Percentiles rank a stretch among this genome's conserved stretches.
phyloP scores from a whole-genome alignment of 2,888 invertebrate genomes.

The Micropterix aruncella region DNA sequence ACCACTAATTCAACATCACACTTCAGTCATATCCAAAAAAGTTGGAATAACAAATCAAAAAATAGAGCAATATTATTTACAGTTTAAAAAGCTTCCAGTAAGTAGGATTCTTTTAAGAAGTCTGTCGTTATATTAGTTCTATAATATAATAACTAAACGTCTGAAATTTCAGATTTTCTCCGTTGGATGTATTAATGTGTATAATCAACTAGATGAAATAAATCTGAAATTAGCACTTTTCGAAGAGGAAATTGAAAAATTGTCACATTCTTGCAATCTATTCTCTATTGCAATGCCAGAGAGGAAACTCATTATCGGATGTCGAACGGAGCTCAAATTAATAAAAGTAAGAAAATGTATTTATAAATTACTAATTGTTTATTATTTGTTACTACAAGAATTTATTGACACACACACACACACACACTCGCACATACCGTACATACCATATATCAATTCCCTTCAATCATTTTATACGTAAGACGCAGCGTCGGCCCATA shows the following conservation, averaged over 20 bases:
- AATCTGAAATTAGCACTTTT: conserved; percentile 49
- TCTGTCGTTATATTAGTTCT: too few species aligned
- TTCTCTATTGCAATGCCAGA: conserved; percentile 83
- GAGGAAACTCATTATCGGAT: conserved; percentile 58
- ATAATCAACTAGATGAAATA: conserved; percentile 52
- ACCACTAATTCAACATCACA: conserved; percentile 80
- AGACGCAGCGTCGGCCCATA: too few species aligned
- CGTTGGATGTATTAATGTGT: conserved; percentile 51
- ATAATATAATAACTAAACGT: too few species aligned
- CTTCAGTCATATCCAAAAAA: conserved; percentile 71
- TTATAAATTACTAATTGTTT: too few species aligned
- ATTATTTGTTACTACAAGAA: too few species aligned
- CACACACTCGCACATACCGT: too few species aligned
- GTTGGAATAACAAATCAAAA: conserved; percentile 68
- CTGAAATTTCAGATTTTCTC: conserved; percentile 44
- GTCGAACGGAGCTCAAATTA: conserved; percentile 62
- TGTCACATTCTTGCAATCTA: conserved; percentile 61
- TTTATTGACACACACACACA: too few species aligned
- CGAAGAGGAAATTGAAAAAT: conserved; percentile 49
- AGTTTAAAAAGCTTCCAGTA: conserved; percentile 38
- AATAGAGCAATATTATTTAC: conserved; percentile 61
- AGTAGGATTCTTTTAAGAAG: too few species aligned
- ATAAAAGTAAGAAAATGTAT: conserved; percentile 49
- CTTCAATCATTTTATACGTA: too few species aligned
- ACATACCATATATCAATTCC: too few species aligned